Percentiles rank a stretch among this genome's conserved stretches.
Conservation (phyloP, 1,140 invertebrate genomes). For the Arion vulgaris region DNA sequence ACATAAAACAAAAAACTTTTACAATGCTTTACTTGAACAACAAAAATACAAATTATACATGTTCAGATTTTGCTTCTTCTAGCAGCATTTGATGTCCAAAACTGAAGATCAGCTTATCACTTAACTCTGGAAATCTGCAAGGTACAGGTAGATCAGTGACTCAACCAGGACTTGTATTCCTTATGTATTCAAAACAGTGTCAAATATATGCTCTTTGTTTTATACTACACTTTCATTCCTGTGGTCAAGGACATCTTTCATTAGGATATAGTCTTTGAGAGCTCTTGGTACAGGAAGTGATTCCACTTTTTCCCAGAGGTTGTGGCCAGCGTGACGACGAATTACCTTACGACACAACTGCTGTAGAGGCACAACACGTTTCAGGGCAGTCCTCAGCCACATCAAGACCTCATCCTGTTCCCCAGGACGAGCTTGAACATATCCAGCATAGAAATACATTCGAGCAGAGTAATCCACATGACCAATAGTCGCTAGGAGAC, state of each 20-base stretch:
- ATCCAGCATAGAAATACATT: conserved; percentile 61
- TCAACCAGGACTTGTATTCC: too few species aligned
- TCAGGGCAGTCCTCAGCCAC: conserved; percentile 62
- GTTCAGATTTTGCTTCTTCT: neutral
- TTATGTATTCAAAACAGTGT: neutral
- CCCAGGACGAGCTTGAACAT: conserved; percentile 58
- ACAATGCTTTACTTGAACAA: too few species aligned
- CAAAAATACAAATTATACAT: neutral
- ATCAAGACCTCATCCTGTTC: conserved; percentile 62
- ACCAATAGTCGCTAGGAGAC: conserved; percentile 65
- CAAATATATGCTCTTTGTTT: neutral
- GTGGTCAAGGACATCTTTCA: conserved; percentile 61
- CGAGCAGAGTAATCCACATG: conserved; percentile 67
- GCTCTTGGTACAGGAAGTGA: conserved; percentile 63
- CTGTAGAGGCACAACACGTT: conserved; percentile 63
- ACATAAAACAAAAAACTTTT: too few species aligned
- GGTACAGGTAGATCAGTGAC: too few species aligned
- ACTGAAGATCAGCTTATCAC: too few species aligned
- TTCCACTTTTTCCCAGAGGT: conserved; percentile 63
- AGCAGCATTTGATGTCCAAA: neutral
- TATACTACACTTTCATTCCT: conserved; percentile 39
- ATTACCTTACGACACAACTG: conserved; percentile 67
- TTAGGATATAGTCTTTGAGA: conserved; percentile 67
- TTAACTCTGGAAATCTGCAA: too few species aligned
- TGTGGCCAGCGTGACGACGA: conserved; percentile 62